Conservation (phyloP, 2,113 vertebrate genomes). For the Ageneiosus marmoratus region DNA sequence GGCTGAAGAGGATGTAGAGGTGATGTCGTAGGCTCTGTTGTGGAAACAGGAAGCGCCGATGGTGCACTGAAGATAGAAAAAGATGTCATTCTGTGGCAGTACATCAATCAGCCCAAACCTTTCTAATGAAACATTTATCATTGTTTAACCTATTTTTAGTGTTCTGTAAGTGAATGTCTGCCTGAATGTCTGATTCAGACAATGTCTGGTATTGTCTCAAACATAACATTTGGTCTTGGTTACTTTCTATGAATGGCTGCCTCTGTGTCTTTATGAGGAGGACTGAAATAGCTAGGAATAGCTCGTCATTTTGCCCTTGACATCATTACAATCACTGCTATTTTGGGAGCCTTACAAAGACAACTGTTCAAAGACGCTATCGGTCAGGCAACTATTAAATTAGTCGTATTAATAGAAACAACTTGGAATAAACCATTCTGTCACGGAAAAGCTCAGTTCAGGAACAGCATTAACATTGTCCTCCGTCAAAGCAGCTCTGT, state of each 20-base stretch:
- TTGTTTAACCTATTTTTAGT: background rate
- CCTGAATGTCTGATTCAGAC: background rate
- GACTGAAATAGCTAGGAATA: background rate
- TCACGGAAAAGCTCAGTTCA: background rate
- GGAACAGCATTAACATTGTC: background rate
- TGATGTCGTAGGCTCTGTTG: constrained; percentile 96
- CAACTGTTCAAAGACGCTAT: constrained; percentile 47
- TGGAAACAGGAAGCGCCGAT: constrained; percentile 96
- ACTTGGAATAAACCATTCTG: background rate
- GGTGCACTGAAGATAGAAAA: constrained; percentile 81
- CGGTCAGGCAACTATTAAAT: background rate
- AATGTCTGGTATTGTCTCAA: background rate
- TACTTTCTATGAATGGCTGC: background rate
- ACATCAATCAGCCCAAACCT: background rate
- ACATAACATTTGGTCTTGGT: background rate
- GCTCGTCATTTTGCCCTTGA: background rate
- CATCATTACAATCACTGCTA: constrained; percentile 24
- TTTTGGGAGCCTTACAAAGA: constrained; percentile 50
- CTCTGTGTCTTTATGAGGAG: background rate
- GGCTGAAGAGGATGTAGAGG: constrained; percentile 97
- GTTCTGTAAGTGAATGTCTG: background rate
- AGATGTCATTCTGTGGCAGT: background rate
- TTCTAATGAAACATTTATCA: background rate
- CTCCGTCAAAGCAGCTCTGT: background rate
- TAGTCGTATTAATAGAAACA: constrained; percentile 2